Evolutionary conservation across 2,888 invertebrate genomes (phyloP), one percentile per base, ranked within the genome.

Genomic region (Imbricaverruca yamaguchii): DNA sequence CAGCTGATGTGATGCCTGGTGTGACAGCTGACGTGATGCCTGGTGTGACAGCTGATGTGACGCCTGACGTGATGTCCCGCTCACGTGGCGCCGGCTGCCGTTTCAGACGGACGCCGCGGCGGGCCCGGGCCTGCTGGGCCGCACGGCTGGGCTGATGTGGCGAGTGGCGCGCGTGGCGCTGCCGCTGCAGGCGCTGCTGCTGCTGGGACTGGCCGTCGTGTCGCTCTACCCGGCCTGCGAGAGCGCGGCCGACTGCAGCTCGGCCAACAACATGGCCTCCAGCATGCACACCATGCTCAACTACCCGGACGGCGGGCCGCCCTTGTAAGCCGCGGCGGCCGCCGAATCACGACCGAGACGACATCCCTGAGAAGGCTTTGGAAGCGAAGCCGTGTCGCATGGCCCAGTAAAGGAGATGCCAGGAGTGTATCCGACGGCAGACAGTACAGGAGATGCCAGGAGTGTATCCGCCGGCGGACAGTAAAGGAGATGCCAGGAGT

Each of bases 181-280:
- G 81, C 81, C 81, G 10, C 57, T 81, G 21, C 81, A 81, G 74
- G 81, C 81, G 18, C 69, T 81, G 74, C 67, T 81, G 78, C 81
- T 81, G 74, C 81, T 81, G 25, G 74, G 56, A 8, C 69, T 81
- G 56, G 81, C 74, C 53, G 67, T 67, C 10, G 3, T 77, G 61
- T 21, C 81, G 53, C 81, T 81, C 13, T 67, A 69, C 55, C 78
- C 80, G 8, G 65, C 25, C 61, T 80, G 81, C 78, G 81, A 81
- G 7, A 11, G 6, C 6, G 57, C 13, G 8, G 74, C 39, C 74
- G 74, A 39, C 74, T 39, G 53, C 74, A 21, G 39, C 74, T 53
- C 9, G 15, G 1, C 74, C 39, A 74, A 74, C 74, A 74, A 74
- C 74, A 8, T 74, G 18, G 74, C 74, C 74, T 39, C 74, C 74